Base-by-base conservation (phyloP, 2,797 vertebrate species). In the Arremon brunneinucha region DNA sequence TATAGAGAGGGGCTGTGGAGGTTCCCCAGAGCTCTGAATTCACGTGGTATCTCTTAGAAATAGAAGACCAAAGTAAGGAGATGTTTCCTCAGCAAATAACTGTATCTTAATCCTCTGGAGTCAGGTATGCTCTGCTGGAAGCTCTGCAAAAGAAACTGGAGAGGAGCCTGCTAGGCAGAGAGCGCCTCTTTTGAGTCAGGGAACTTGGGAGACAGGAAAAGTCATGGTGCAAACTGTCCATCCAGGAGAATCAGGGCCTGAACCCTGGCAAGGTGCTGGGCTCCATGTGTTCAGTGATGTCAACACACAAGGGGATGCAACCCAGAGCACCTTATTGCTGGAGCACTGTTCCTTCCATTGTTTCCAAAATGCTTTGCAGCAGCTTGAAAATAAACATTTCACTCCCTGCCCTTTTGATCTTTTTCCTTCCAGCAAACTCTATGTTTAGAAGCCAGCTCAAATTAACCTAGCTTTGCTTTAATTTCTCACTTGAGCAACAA, bases 381-480 rank as follows among this genome's bases (percentile, higher is more conserved):
- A 82, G 79, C 37, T 91, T 83, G 71, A 77, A 95, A 95, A 96
- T 49, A 95, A 96, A 95, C 83, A 93, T 79, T 91, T 97, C 67
- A 43, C 84, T 93, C 89, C 79, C 86, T 89, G 65, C 35, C 79
- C 46, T 89, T 96, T 93, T 95, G 87, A 94, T 93, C 41, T 59
- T 84, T 91, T 94, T 95, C 83, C 80, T 94, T 65, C 41, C 85
- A 84, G 85, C 80, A 91, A 90, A 89, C 34, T 86, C 69, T 77
- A 2, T 60, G 80, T 89, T 94, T 82, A 93, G 85, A 89, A 95
- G 39, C 67, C 80, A 91, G 70, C 80, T 89, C 87, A 93, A 94
- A 91, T 90, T 82, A 90, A 93, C 83, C 78, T 64, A 79, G 80
- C 67, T 89, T 93, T 92, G 75, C 90, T 95, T 95, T 86, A 83